Conservation (phyloP, 35 echinoderm and acorn worm species). For the Ptychodera flava region DNA sequence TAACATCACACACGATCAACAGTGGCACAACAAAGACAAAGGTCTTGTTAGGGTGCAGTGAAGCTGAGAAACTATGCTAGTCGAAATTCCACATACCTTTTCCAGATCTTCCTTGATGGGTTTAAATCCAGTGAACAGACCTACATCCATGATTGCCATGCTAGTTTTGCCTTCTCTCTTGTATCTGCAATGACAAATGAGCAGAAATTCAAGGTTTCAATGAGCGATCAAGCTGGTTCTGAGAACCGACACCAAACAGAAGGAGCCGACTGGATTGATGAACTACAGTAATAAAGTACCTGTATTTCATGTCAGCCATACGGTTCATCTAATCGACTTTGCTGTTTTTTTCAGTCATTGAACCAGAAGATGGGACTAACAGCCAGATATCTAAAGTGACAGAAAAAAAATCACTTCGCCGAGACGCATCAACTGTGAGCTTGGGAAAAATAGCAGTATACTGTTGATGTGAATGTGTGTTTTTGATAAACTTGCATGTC, state of each 20-base stretch:
- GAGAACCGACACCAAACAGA: background rate
- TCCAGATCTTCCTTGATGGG: constrained; percentile 51
- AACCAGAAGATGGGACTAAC: background rate
- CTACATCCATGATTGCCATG: constrained; percentile 91
- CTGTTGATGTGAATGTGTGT: too few species aligned
- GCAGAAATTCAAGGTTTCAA: background rate
- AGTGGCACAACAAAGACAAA: too few species aligned
- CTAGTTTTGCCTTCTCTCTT: constrained; percentile 31
- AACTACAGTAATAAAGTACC: background rate
- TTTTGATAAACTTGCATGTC: too few species aligned
- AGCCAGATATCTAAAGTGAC: constrained; percentile 3
- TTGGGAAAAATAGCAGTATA: too few species aligned
- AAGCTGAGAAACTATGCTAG: too few species aligned
- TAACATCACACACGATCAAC: too few species aligned
- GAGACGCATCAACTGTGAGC: too few species aligned
- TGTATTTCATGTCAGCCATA: constrained; percentile 5
- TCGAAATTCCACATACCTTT: constrained; percentile 51
- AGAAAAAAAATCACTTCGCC: background rate
- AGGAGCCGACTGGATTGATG: background rate
- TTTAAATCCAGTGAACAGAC: constrained; percentile 76
- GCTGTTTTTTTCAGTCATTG: background rate
- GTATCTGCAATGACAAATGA: constrained; percentile 31
- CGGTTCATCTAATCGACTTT: background rate
- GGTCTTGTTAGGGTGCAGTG: too few species aligned
- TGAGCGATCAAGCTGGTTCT: too few species aligned